A percentile compares a stretch with the other conserved stretches of the same genome.
phyloP scores from a whole-genome alignment of 2,113 vertebrate species.

The Mobula hypostoma region DNA sequence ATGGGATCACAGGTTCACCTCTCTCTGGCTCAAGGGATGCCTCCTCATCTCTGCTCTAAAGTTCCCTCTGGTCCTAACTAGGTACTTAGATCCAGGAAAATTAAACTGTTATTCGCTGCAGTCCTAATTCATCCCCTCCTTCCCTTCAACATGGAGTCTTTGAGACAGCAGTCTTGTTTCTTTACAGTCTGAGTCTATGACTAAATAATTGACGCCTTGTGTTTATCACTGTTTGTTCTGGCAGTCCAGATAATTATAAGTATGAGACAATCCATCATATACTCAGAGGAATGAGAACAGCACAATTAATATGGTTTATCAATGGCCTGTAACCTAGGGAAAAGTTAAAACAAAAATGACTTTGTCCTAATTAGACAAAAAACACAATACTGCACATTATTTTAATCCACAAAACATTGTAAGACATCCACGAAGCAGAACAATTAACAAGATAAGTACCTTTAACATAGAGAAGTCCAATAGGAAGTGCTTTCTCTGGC shows the following conservation, averaged over 20 bases:
- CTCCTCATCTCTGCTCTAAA: too few species aligned
- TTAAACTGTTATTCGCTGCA: too few species aligned
- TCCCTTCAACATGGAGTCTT: too few species aligned
- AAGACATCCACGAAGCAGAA: background rate
- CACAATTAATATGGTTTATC: too few species aligned
- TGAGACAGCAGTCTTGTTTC: too few species aligned
- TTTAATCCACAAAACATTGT: background rate
- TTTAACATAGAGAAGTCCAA: constrained; percentile 80
- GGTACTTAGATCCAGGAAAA: too few species aligned
- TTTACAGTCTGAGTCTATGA: too few species aligned
- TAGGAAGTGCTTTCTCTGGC: constrained; percentile 76
- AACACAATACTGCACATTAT: background rate
- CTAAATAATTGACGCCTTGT: background rate
- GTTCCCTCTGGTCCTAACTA: too few species aligned
- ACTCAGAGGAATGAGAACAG: background rate
- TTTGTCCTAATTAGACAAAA: background rate
- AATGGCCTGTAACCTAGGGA: too few species aligned
- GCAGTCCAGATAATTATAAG: background rate
- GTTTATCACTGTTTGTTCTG: background rate
- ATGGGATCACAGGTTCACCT: too few species aligned
- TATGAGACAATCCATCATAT: background rate
- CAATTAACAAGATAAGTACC: constrained; percentile 54
- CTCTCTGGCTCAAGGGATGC: too few species aligned
- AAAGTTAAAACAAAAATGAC: constrained; percentile 3
- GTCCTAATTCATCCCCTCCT: too few species aligned